Percentiles rank a stretch among this genome's conserved stretches.
These are phyloP conservation scores for Petromus typicus DNA, from an alignment of 2,113 vertebrate species.

Conservation along the genomic window DNA sequence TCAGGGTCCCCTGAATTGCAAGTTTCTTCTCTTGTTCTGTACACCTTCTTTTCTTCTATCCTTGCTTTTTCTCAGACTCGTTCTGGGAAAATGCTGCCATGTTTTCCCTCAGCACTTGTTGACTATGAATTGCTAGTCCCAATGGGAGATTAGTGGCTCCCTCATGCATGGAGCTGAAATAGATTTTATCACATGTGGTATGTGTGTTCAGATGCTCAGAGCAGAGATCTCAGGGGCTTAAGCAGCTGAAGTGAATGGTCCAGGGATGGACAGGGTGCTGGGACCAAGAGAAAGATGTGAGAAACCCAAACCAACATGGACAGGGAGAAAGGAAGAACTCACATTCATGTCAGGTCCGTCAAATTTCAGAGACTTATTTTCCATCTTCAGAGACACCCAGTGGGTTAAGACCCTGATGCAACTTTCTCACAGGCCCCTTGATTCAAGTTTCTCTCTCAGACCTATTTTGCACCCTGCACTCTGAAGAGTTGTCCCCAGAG, in stretches of 20 bases:
- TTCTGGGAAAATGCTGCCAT: slow-evolving; percentile 29
- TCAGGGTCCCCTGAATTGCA: slow-evolving; percentile 73
- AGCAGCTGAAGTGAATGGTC: slow-evolving; percentile 20
- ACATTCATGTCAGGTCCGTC: background rate
- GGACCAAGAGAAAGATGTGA: background rate
- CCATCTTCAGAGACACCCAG: background rate
- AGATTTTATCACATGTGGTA: slow-evolving; percentile 73
- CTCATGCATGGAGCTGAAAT: slow-evolving; percentile 77
- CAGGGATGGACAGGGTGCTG: background rate
- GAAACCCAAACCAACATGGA: background rate
- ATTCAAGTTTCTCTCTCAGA: background rate
- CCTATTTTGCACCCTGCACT: background rate
- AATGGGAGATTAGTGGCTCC: slow-evolving; percentile 76
- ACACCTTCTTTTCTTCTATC: background rate
- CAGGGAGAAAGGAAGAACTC: background rate
- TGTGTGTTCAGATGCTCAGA: slow-evolving; percentile 5
- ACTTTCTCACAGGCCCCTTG: background rate
- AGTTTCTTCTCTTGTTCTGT: background rate
- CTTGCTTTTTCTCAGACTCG: background rate
- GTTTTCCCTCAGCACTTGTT: slow-evolving; percentile 49
- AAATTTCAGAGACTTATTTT: background rate
- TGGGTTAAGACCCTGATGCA: background rate
- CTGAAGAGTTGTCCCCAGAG: background rate
- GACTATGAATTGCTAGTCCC: slow-evolving; percentile 73
- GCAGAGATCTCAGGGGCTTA: background rate